Evolutionary conservation across 23 tunicate genomes (phyloP).

Genomic region (Ascidia mentula): DNA sequence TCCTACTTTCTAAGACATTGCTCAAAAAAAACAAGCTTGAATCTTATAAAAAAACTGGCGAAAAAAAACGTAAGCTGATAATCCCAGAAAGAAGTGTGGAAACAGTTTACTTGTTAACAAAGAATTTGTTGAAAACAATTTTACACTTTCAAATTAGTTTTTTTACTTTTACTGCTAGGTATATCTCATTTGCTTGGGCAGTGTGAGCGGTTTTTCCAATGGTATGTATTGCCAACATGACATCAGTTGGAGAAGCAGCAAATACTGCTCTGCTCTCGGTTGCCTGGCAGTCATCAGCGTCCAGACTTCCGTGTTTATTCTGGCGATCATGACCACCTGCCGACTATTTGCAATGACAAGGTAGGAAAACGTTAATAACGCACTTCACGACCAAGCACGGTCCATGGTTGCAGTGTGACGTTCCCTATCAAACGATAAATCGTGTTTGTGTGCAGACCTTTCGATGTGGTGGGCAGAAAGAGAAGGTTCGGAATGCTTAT

Average conservation of each 20-base stretch:
- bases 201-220: conserved; percentile 14
- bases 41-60: no score
- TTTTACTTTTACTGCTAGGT: no score
- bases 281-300: conserved; percentile 42
- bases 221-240: conserved; percentile 26
- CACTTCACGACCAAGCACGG: neutral
- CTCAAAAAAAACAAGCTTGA: no score
- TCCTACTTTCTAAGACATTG: no score
- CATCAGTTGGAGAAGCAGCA: conserved; percentile 49
- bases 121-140: no score
- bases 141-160: no score
- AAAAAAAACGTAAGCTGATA: no score
- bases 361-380: neutral
- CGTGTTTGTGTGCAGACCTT: conserved; percentile 20
- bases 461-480: neutral
- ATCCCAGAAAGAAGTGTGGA: no score
- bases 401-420: no score
- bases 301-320: conserved; percentile 47
- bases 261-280: conserved; percentile 43
- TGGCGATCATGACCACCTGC: conserved; percentile 52
- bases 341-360: conserved; percentile 26
- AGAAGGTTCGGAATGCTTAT: neutral
- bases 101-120: no score
- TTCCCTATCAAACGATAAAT: no score
- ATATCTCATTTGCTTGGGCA: conserved; percentile 40